These are phyloP conservation scores for Papilio glaucus DNA, from an alignment of 1,140 invertebrate genomes.

Conservation along the genomic window DNA sequence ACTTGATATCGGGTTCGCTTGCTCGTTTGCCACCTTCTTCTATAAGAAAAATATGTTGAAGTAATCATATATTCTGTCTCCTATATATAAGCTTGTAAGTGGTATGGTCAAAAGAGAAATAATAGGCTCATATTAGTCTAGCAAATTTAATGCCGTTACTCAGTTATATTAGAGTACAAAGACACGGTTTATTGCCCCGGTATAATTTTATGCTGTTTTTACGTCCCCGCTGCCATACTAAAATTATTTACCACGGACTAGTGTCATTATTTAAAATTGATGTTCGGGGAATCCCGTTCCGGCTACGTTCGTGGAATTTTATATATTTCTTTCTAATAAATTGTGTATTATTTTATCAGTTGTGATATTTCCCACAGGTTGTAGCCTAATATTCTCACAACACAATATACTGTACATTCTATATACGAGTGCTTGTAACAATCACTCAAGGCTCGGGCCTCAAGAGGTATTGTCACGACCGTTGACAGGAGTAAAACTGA, in stretches of 20 bases:
- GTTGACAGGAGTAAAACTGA: too few relatives aligned
- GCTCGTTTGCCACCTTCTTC: too few relatives aligned
- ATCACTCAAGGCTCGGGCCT: too few relatives aligned
- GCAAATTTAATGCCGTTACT: constrained; percentile 4
- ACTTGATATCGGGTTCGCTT: too few relatives aligned
- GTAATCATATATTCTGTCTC: too few relatives aligned
- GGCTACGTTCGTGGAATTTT: not conserved
- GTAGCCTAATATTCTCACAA: too few relatives aligned
- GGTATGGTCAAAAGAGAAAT: not conserved
- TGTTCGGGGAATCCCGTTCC: constrained; percentile 36
- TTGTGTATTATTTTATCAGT: not conserved
- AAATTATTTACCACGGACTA: constrained; percentile 23
- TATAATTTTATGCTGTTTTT: constrained; percentile 38
- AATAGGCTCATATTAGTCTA: not conserved
- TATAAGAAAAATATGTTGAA: too few relatives aligned
- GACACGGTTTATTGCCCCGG: constrained; percentile 31
- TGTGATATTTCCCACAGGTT: too few relatives aligned
- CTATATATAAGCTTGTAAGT: too few relatives aligned
- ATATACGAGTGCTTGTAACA: too few relatives aligned
- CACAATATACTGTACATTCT: too few relatives aligned
- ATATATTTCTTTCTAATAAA: not conserved
- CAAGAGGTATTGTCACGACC: too few relatives aligned
- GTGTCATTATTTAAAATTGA: constrained; percentile 37
- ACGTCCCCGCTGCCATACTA: constrained; percentile 9
- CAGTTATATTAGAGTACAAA: constrained; percentile 16